Conservation (phyloP, 2,113 vertebrate genomes). For the Siniperca chuatsi region DNA sequence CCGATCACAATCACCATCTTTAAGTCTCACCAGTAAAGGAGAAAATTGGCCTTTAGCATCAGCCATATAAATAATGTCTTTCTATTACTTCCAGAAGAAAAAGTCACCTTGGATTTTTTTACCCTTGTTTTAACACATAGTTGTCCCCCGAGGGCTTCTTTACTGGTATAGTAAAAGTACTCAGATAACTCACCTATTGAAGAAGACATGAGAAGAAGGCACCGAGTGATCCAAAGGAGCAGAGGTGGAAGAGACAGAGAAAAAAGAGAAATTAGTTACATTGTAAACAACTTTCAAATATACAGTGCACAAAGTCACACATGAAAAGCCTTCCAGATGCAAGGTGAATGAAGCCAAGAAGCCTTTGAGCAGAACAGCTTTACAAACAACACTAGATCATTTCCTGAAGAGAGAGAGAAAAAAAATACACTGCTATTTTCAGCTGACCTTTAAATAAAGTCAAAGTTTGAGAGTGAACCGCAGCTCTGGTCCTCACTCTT, state of each 20-base stretch:
- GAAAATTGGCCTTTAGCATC: slow-evolving; percentile 28
- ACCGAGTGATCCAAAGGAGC: slow-evolving; percentile 18
- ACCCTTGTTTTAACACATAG: slow-evolving; percentile 23
- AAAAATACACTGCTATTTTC: slow-evolving; percentile 26
- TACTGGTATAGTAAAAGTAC: slow-evolving; percentile 11
- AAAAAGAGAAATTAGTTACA: slow-evolving; percentile 45
- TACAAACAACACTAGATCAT: slow-evolving; percentile 28
- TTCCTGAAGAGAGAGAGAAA: slow-evolving; percentile 3
- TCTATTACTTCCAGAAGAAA: slow-evolving; percentile 19
- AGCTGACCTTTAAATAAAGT: slow-evolving; percentile 59
- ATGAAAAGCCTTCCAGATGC: slow-evolving; percentile 22
- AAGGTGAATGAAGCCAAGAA: slow-evolving; percentile 27
- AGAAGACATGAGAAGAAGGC: slow-evolving; percentile 20
- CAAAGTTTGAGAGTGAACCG: slow-evolving; percentile 14
- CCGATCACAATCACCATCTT: slow-evolving; percentile 10
- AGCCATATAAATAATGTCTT: slow-evolving; percentile 29
- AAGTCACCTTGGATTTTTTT: slow-evolving; percentile 48
- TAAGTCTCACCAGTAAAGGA: slow-evolving; percentile 14
- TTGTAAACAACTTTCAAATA: slow-evolving; percentile 38
- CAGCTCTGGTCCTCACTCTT: slow-evolving; percentile 3
- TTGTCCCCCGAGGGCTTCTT: neutral
- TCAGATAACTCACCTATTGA: slow-evolving; percentile 78
- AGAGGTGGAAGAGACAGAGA: slow-evolving; percentile 20
- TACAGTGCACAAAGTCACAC: slow-evolving; percentile 27
- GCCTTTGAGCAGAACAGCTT: slow-evolving; percentile 32